These are phyloP conservation scores for Aphidoletes aphidimyza DNA, from an alignment of 2,888 invertebrate species.

Conservation along the genomic window DNA sequence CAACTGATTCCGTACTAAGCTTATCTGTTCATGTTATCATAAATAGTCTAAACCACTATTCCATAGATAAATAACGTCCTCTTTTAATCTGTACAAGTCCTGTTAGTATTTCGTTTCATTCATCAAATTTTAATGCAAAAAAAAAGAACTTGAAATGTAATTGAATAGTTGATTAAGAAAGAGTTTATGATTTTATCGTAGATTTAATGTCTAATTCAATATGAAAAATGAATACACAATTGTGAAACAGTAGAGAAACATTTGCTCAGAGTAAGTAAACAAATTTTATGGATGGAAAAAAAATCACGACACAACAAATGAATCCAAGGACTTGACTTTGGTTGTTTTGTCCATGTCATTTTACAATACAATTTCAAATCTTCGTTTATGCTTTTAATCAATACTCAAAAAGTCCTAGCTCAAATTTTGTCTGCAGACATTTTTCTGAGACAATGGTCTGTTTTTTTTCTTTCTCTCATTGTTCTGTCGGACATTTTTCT, in stretches of 20 bases:
- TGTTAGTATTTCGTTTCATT: slow-evolving; percentile 35
- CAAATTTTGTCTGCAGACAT: no score
- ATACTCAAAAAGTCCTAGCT: not conserved
- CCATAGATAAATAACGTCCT: no score
- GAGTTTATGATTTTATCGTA: slow-evolving; percentile 29
- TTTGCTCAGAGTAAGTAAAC: no score
- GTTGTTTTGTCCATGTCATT: no score
- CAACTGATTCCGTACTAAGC: not conserved
- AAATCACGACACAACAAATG: no score
- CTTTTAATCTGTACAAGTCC: slow-evolving; percentile 25
- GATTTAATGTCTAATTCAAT: slow-evolving; percentile 24
- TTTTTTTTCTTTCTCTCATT: not conserved
- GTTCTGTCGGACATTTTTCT: not conserved
- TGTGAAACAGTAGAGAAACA: no score
- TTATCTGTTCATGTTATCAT: not conserved
- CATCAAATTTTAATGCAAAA: not conserved
- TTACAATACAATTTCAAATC: not conserved
- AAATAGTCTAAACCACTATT: no score
- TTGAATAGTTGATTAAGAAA: not conserved
- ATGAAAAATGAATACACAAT: no score
- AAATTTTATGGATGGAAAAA: no score
- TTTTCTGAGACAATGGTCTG: not conserved
- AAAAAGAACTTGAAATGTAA: no score
- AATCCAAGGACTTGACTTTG: no score
- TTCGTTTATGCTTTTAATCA: not conserved